These are phyloP conservation scores for Poeciliopsis gracilis DNA, from an alignment of 2,797 vertebrate species.

Conservation along the genomic window DNA sequence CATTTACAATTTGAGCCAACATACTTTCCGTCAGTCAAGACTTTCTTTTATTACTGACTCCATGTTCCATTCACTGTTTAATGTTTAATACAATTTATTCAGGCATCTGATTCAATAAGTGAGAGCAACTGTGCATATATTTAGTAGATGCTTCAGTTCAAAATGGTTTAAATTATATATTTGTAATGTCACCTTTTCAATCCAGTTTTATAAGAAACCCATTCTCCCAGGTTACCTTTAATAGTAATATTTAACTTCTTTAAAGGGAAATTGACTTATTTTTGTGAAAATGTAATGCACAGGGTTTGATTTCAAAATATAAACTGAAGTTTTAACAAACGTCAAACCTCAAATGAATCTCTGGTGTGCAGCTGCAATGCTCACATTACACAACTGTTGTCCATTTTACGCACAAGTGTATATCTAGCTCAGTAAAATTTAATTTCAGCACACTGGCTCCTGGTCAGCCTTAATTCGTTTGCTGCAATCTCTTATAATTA, in stretches of 20 bases:
- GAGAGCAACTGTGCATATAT: not conserved
- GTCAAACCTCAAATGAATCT: conserved; percentile 27
- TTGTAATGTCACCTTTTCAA: not conserved
- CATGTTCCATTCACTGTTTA: not conserved
- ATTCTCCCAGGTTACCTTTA: conserved; percentile 14
- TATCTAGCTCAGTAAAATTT: conserved; percentile 62
- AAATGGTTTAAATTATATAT: conserved; percentile 1
- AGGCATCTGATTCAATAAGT: not conserved
- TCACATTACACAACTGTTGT: conserved; percentile 26
- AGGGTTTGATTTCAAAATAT: conserved; percentile 8
- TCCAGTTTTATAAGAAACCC: not conserved
- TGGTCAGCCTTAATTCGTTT: conserved; percentile 75
- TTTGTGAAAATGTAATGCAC: conserved; percentile 22
- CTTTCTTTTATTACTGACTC: not conserved
- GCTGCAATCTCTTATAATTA: conserved; percentile 68
- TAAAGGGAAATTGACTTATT: conserved; percentile 13
- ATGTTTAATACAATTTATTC: not conserved
- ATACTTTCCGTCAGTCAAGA: not conserved
- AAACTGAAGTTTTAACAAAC: conserved; percentile 5
- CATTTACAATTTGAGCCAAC: not conserved
- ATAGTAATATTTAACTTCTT: conserved; percentile 36
- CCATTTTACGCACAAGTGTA: conserved; percentile 60
- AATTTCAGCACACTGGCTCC: conserved; percentile 62
- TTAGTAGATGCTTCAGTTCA: not conserved
- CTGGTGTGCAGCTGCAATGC: not conserved